Conservation (phyloP, 2,113 vertebrate species). For the Columba livia region DNA sequence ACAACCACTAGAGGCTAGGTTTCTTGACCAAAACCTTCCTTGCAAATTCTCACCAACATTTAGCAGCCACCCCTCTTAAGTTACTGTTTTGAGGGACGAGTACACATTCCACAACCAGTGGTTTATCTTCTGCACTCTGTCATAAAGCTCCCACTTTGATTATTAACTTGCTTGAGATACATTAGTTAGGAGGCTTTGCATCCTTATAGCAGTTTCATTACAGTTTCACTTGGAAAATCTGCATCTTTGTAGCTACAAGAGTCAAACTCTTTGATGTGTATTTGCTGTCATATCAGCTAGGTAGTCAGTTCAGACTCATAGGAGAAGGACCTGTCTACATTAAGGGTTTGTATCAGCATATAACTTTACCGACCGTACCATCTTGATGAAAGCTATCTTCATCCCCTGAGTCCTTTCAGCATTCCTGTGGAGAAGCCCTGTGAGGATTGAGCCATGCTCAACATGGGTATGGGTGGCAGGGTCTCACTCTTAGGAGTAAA, state of each 20-base stretch:
- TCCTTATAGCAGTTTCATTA: not conserved
- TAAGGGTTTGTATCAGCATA: not conserved
- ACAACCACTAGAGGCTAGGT: not conserved
- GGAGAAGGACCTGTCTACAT: not conserved
- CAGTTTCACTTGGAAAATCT: not conserved
- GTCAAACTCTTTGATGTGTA: not conserved
- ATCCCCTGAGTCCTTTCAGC: not conserved
- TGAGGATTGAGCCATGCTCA: not conserved
- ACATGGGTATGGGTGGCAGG: not conserved
- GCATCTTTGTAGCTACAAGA: not conserved
- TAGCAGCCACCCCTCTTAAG: not conserved
- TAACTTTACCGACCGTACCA: not conserved
- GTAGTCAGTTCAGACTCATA: not conserved
- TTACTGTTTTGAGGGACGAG: not conserved
- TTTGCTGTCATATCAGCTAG: not conserved
- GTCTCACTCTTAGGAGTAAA: not conserved
- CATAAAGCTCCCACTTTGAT: not conserved
- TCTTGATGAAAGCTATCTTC: not conserved
- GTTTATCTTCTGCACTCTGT: not conserved
- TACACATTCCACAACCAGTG: not conserved
- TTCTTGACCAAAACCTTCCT: not conserved
- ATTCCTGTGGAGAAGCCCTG: not conserved
- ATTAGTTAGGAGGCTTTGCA: not conserved
- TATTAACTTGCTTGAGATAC: not conserved
- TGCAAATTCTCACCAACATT: not conserved